Evolutionary conservation across 2,888 invertebrate genomes (phyloP).

Genomic region (Sericinus montela): DNA sequence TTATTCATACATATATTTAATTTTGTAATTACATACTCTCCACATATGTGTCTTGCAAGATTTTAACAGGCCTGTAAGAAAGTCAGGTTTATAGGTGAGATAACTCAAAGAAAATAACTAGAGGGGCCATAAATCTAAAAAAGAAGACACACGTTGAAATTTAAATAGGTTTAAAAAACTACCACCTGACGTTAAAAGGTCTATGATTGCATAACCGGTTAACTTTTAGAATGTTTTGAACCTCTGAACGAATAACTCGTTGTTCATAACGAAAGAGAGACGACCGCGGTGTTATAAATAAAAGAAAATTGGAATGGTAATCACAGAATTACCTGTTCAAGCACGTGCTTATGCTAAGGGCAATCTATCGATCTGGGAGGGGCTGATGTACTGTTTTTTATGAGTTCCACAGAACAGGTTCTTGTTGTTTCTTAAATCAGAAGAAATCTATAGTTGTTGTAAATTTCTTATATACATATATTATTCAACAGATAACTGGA

Average conservation of each 20-base stretch:
- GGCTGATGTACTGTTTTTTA: slow-evolving; percentile 22
- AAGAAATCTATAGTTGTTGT: background rate
- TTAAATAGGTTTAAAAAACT: no score
- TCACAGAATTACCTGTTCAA: slow-evolving; percentile 50
- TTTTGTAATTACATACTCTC: no score
- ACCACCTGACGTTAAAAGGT: slow-evolving; percentile 11
- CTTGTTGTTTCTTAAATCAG: background rate
- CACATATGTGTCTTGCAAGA: no score
- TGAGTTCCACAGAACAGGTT: background rate
- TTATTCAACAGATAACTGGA: background rate
- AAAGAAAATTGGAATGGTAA: slow-evolving; percentile 46
- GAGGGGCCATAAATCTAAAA: no score
- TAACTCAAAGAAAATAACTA: no score
- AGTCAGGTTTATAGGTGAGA: no score
- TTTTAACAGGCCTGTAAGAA: no score
- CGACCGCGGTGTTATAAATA: slow-evolving; percentile 38
- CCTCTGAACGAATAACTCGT: slow-evolving; percentile 47
- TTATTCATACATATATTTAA: no score
- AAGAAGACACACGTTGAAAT: no score
- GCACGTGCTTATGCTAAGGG: slow-evolving; percentile 40
- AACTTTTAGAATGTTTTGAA: slow-evolving; percentile 41
- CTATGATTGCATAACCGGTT: slow-evolving; percentile 48
- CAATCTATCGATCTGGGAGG: slow-evolving; percentile 19
- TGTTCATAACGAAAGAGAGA: slow-evolving; percentile 32
- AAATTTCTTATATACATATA: no score